Evolutionary conservation across 1,140 invertebrate species (phyloP).

Genomic region (Pogonus chalceus): DNA sequence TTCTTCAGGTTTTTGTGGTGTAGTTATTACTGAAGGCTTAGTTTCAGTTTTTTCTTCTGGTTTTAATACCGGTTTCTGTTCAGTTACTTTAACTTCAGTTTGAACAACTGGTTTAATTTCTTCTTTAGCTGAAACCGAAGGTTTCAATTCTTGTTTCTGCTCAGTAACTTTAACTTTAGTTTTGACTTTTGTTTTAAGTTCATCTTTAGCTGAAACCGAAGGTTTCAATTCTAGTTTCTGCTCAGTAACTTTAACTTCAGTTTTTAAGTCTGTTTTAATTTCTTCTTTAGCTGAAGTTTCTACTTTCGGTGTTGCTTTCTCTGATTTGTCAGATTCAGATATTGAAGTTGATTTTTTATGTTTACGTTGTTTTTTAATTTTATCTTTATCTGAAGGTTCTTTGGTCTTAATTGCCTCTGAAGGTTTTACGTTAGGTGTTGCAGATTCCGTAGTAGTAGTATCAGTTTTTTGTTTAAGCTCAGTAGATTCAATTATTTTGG

Average conservation of each 20-base stretch:
- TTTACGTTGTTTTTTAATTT: neutral
- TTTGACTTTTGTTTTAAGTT: constrained; percentile 16
- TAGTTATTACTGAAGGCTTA: neutral
- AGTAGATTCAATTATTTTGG: neutral
- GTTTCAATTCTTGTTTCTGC: constrained; percentile 7
- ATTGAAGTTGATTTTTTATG: neutral
- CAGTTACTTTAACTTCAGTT: neutral
- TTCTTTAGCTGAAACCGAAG: neutral
- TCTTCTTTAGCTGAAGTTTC: neutral
- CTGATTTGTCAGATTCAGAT: neutral
- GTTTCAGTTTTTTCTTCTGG: neutral
- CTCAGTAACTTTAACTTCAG: constrained; percentile 13
- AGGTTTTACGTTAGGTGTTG: too few relatives aligned
- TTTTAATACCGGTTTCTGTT: neutral
- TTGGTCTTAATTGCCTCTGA: neutral
- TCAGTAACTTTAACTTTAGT: neutral
- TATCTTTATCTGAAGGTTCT: neutral
- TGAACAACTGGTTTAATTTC: constrained; percentile 2
- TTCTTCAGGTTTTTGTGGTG: neutral
- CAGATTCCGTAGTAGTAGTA: too few relatives aligned
- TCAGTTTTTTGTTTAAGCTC: neutral
- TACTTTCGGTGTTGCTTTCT: neutral
- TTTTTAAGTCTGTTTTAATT: constrained; percentile 9
- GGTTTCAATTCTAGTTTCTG: constrained; percentile 14
- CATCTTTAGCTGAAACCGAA: constrained; percentile 15